These are phyloP conservation scores for Passer montanus DNA, from an alignment of 2,113 vertebrate species.

Conservation along the genomic window DNA sequence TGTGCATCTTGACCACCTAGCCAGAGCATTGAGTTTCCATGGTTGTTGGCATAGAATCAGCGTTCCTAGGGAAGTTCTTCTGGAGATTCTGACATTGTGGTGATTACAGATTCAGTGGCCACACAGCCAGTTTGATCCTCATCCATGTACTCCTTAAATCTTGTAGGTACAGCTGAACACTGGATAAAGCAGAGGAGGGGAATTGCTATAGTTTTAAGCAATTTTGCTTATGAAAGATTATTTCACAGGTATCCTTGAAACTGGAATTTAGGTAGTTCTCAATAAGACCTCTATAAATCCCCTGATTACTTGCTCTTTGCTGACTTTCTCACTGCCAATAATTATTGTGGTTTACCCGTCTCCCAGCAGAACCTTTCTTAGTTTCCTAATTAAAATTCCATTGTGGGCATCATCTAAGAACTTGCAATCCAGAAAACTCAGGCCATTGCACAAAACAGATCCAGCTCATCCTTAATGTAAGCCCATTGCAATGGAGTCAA, in stretches of 20 bases:
- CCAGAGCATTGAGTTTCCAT: not conserved
- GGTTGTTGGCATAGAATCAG: not conserved
- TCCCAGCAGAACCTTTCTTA: constrained; percentile 30
- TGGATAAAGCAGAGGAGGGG: not conserved
- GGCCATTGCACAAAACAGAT: constrained; percentile 45
- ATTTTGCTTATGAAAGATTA: not conserved
- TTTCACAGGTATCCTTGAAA: not conserved
- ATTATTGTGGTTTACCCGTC: not conserved
- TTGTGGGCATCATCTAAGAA: constrained; percentile 50
- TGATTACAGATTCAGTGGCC: not conserved
- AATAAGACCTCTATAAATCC: not conserved
- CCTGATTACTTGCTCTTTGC: not conserved
- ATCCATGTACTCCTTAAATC: not conserved
- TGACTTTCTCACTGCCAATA: constrained; percentile 38
- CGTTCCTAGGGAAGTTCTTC: not conserved
- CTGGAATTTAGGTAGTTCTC: not conserved
- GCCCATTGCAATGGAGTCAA: constrained; percentile 28
- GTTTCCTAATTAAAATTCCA: constrained; percentile 59
- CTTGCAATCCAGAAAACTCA: not conserved
- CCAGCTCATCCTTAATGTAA: not conserved
- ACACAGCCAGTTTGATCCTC: not conserved
- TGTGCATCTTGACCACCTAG: not conserved
- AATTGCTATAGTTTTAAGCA: not conserved
- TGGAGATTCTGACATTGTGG: not conserved
- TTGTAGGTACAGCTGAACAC: not conserved